A percentile compares a stretch with the other conserved stretches of the same genome.
These are phyloP conservation scores for Vesta saturnalis DNA, from an alignment of 2,888 invertebrate species.

Conservation along the genomic window DNA sequence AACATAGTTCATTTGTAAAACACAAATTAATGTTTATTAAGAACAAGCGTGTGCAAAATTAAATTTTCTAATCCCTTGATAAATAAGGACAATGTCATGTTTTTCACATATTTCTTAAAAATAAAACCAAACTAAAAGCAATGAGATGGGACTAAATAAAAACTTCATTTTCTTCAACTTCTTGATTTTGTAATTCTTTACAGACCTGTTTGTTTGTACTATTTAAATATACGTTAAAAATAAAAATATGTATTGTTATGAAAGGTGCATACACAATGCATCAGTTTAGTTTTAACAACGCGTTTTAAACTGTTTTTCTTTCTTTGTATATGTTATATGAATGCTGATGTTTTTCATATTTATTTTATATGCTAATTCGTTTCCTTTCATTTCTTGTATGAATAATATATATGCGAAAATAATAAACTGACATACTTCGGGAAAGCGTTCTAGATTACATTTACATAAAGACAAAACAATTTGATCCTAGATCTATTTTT, in stretches of 20 bases:
- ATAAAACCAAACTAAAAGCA: not conserved
- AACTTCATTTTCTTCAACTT: too few relatives aligned
- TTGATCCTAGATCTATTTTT: too few relatives aligned
- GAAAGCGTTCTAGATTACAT: not conserved
- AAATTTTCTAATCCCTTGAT: not conserved
- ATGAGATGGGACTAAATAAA: not conserved
- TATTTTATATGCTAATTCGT: constrained; percentile 1
- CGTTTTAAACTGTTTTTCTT: too few relatives aligned
- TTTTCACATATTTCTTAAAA: too few relatives aligned
- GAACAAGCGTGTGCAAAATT: not conserved
- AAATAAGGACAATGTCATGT: not conserved
- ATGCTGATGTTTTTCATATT: not conserved
- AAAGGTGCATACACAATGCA: not conserved
- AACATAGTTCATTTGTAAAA: too few relatives aligned
- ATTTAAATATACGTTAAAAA: too few relatives aligned
- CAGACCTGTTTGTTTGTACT: not conserved
- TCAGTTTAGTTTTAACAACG: not conserved
- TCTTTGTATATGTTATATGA: not conserved
- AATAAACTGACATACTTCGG: constrained; percentile 1
- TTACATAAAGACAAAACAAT: not conserved
- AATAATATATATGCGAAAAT: constrained; percentile 1
- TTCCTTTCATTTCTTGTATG: constrained; percentile 1
- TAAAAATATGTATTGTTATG: too few relatives aligned
- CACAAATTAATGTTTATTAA: not conserved
- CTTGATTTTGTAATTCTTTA: not conserved